phyloP scores from a whole-genome alignment of 2,888 invertebrate genomes.

The Cabera pusaria region DNA sequence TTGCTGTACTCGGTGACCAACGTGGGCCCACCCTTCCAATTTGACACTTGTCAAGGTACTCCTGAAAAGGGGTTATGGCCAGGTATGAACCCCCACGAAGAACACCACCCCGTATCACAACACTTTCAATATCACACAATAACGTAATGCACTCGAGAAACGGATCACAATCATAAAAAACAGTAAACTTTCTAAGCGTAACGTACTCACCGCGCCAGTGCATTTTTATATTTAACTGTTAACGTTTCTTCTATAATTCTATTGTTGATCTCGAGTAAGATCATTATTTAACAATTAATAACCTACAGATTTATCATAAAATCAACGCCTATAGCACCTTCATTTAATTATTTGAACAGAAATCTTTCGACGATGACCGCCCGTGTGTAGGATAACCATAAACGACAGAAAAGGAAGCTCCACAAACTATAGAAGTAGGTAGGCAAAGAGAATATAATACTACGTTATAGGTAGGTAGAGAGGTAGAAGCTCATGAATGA shows the following conservation, averaged over 20 bases:
- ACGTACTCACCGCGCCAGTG: conserved; percentile 95
- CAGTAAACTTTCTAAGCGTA: conserved; percentile 80
- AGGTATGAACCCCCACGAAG: conserved; percentile 47
- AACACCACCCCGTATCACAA: conserved; percentile 35
- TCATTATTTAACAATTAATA: conserved; percentile 88
- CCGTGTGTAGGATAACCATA: conserved; percentile 68
- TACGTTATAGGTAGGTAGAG: too few species aligned
- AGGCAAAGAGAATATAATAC: too few species aligned
- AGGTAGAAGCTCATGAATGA: too few species aligned
- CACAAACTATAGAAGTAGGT: conserved; percentile 23
- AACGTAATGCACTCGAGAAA: conserved; percentile 43
- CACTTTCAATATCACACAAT: conserved; percentile 31
- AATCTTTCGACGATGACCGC: conserved; percentile 73
- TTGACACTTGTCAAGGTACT: conserved; percentile 76
- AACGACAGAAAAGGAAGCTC: conserved; percentile 57
- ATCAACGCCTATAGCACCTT: conserved; percentile 82
- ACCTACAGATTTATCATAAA: conserved; percentile 81
- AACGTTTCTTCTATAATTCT: conserved; percentile 99
- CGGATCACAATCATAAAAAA: conserved; percentile 60
- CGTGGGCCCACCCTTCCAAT: conserved; percentile 79
- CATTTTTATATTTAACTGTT: conserved; percentile 97
- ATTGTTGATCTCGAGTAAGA: conserved; percentile 99
- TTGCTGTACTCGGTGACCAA: conserved; percentile 55
- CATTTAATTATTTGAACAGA: conserved; percentile 79
- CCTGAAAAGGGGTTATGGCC: conserved; percentile 67